Evolutionary conservation across 2,797 vertebrate species (phyloP).

Genomic region (Enteromius thamalakanensis): DNA sequence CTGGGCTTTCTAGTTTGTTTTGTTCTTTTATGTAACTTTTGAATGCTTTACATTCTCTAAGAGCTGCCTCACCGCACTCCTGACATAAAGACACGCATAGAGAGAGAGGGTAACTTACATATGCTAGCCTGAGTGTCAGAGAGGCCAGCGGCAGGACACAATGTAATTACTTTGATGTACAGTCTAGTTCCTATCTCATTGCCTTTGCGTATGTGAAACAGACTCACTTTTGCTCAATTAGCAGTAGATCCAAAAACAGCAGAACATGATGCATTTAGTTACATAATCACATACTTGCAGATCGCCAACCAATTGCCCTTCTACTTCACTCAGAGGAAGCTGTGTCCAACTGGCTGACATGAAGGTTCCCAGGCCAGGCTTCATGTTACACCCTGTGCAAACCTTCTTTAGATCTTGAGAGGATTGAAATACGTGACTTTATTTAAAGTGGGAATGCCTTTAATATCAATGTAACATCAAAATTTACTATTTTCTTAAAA

Average conservation of each 20-base stretch:
- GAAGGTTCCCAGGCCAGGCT: conserved; percentile 17
- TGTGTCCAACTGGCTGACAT: conserved; percentile 45
- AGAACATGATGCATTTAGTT: conserved; percentile 52
- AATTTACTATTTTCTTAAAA: not conserved
- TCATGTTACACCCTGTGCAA: conserved; percentile 2
- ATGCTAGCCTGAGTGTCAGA: conserved; percentile 43
- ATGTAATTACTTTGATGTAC: conserved; percentile 40
- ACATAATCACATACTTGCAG: conserved; percentile 21
- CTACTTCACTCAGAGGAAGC: conserved; percentile 42
- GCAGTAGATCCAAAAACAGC: conserved; percentile 44
- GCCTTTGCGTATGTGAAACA: conserved; percentile 35
- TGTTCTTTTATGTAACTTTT: conserved; percentile 42
- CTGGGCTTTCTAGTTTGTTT: conserved; percentile 13
- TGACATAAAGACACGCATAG: not conserved
- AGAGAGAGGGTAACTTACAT: conserved; percentile 35
- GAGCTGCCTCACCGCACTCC: not conserved
- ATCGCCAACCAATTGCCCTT: not conserved
- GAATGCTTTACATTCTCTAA: conserved; percentile 35
- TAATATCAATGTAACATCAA: not conserved
- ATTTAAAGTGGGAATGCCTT: not conserved
- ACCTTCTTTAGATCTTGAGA: conserved; percentile 8
- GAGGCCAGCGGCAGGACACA: conserved; percentile 38
- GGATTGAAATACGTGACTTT: not conserved
- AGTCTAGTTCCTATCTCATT: conserved; percentile 11
- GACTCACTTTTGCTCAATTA: conserved; percentile 53